Base-by-base conservation (phyloP, 2,888 invertebrate species). In the Mactromeris polynyma region DNA sequence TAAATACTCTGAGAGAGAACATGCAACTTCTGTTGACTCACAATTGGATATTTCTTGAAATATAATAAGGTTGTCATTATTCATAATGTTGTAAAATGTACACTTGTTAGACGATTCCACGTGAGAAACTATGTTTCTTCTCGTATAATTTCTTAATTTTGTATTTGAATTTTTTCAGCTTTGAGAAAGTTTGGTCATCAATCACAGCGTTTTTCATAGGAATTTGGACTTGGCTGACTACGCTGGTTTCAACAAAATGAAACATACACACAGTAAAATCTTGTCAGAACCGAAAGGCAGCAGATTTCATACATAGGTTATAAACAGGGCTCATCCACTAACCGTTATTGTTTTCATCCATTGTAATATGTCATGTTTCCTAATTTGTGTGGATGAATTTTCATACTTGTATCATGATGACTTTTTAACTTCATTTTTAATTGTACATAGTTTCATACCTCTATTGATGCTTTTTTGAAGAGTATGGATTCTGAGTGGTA, bases 161-260 rank as follows among this genome's bases (percentile, higher is more conserved):
- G 54, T 81, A 17, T 26, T 33, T 83, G 7, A 26, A 58, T 73
- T 73, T 9, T 89, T 89, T 83, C 87, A 91, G 91, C 81, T 91
- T 91, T 83, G 88, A 80, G 38, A 78, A 89, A 38, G 19, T 91
- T 3, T 91, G 91, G 91, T 46, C 31, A 31, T n/a, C 79, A n/a
- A 86, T 91, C 40, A 85, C 83, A 40, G 88, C 73, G 1, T 86
- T 88, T 36, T 86, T 81, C 40, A 79, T 64, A 14, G 85, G 80
- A 17, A 79, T 89, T 7, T 89, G 88, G 91, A 46, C 73, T 2
- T 88, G 91, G 91, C 58, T 91, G 31, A 80, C 81, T 17, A 14
- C 46, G 19, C 87, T 91, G 26, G 83, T 88, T 0, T 73, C 85
- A 31, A 73, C 40, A 11, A 19, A 73, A 36, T 73, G 58, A 64